Base-by-base conservation (phyloP, 2,797 vertebrate species). In the Cetoscarus ocellatus region DNA sequence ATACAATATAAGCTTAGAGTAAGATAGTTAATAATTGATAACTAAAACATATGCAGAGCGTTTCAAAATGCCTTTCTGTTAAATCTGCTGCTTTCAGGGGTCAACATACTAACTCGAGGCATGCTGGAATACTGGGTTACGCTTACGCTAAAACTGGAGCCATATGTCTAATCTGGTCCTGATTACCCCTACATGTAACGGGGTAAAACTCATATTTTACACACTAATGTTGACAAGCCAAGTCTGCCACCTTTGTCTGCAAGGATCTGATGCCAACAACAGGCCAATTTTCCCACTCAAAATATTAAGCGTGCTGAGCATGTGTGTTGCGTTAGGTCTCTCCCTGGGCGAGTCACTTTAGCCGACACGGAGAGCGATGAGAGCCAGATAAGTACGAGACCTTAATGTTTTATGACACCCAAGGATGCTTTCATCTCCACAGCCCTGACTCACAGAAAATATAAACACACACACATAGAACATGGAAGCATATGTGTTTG, bases 381-480 rank as follows among this genome's bases (percentile, higher is more conserved):
- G 86, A 81, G 69, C 70, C 70, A 77, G 83, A 86, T 73, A 83
- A 85, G 73, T 72, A 80, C 69, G 35, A 50, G 65, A 84, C 70
- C 74, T 80, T 86, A 83, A 90, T 91, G 73, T 81, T 89, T 88
- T 53, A 82, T 84, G 84, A 84, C 85, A 84, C 72, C 81, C 70
- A 73, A 70, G 67, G 80, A 82, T 77, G 65, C 82, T 85, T 88
- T 88, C 85, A 87, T 91, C 79, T 80, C 61, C 57, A 72, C 62
- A 58, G 65, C 58, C 69, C 54, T 73, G 63, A 85, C 65, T 73
- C 78, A 75, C 68, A 54, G 58, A 78, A 73, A 85, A 88, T 56
- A 79, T 70, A 86, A 85, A 85, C 79, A 84, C 56, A 65, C 62
- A 47, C 45, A 72, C 70, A 67, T 43, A 48, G 35, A 73, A 72